Conservation (phyloP, 2,113 vertebrate species). For the Microtus richardsoni region DNA sequence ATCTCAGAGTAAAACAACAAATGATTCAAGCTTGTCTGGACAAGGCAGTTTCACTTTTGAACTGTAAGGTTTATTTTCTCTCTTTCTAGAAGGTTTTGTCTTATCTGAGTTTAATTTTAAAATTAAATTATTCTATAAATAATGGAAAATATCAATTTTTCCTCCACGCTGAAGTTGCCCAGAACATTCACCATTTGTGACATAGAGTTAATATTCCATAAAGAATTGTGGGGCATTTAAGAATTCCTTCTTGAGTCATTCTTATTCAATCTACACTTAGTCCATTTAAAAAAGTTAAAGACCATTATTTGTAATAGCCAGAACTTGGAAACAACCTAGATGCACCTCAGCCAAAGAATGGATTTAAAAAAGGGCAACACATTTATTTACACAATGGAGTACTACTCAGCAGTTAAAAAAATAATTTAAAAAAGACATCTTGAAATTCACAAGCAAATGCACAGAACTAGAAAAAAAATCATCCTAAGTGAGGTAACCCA, state of each 20-base stretch:
- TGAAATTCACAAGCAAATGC: too few species aligned
- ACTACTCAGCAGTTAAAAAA: too few species aligned
- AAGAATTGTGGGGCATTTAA: background rate
- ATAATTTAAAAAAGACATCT: too few species aligned
- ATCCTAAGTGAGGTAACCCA: too few species aligned
- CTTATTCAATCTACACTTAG: background rate
- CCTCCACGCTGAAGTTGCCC: background rate
- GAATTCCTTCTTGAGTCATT: conserved; percentile 27
- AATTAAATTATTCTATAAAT: background rate
- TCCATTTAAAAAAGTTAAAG: conserved; percentile 15
- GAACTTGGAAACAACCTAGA: too few species aligned
- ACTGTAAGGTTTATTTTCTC: background rate
- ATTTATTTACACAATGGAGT: too few species aligned
- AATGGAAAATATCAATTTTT: background rate
- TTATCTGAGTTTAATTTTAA: background rate
- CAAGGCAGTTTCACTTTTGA: background rate
- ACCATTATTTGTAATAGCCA: background rate
- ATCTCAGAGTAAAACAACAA: conserved; percentile 3
- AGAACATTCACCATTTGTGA: background rate
- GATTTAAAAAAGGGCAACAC: too few species aligned
- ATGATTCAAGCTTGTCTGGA: background rate
- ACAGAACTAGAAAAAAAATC: too few species aligned
- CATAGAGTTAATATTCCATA: conserved; percentile 13
- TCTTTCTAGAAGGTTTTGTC: background rate
- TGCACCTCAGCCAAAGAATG: too few species aligned